These are phyloP conservation scores for Ceriagrion tenellum DNA, from an alignment of 2,888 invertebrate species.

Conservation along the genomic window DNA sequence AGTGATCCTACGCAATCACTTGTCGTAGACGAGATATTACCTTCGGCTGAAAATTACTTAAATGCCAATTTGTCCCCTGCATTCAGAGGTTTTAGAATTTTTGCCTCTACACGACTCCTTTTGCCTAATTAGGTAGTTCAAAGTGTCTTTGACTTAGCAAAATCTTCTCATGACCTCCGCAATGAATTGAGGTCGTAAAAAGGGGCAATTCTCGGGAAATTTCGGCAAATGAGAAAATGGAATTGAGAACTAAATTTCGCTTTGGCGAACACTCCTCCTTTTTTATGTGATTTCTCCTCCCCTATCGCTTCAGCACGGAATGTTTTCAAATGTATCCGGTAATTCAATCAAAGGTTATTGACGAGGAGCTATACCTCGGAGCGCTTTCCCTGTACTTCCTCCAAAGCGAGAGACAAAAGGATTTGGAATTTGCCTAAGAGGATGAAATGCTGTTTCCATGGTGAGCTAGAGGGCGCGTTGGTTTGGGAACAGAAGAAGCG, in stretches of 20 bases:
- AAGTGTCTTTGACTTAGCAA: not conserved
- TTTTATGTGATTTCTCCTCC: not conserved
- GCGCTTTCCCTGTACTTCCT: not conserved
- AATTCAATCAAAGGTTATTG: constrained; percentile 5
- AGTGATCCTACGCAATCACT: no score
- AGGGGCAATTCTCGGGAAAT: not conserved
- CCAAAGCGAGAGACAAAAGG: not conserved
- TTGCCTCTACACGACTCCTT: not conserved
- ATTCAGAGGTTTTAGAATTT: no score
- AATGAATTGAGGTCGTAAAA: not conserved
- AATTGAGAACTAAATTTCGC: not conserved
- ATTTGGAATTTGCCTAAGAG: not conserved
- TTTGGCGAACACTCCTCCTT: not conserved
- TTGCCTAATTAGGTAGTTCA: not conserved
- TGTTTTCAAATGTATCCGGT: not conserved
- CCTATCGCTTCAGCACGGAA: not conserved
- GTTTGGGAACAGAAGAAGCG: not conserved
- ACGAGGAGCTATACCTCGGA: not conserved
- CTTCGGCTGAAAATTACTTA: no score
- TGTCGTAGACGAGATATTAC: no score
- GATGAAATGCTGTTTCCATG: not conserved
- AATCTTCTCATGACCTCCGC: not conserved
- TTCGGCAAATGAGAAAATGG: not conserved
- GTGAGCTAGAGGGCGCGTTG: not conserved
- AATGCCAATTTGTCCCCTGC: no score